Evolutionary conservation across 2,113 vertebrate genomes (phyloP).

Genomic region (Lota lota): DNA sequence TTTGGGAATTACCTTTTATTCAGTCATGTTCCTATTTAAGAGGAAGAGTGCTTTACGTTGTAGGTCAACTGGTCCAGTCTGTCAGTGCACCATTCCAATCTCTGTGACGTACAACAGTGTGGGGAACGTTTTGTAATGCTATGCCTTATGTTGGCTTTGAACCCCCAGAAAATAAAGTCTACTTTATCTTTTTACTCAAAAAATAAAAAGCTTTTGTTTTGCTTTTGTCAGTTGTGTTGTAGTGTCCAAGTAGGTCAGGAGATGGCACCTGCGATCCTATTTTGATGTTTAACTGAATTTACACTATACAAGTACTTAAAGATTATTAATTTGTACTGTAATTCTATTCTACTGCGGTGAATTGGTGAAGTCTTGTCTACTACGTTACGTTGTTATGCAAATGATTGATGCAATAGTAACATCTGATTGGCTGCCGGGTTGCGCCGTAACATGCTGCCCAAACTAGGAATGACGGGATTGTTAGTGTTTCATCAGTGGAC

Average conservation of each 20-base stretch:
- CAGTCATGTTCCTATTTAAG: conserved; percentile 32
- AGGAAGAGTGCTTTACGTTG: conserved; percentile 36
- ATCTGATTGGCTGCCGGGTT: too few species aligned
- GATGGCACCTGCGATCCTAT: conserved; percentile 13
- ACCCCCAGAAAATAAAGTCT: conserved; percentile 91
- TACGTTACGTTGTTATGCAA: too few species aligned
- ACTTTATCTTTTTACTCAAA: conserved; percentile 89
- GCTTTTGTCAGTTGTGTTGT: background rate
- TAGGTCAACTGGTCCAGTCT: conserved; percentile 38
- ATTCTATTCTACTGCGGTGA: too few species aligned
- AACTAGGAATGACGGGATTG: too few species aligned
- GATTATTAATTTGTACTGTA: background rate
- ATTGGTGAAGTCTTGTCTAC: too few species aligned
- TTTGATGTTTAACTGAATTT: too few species aligned
- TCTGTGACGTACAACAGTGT: conserved; percentile 78
- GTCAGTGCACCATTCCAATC: conserved; percentile 88
- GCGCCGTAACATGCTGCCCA: too few species aligned
- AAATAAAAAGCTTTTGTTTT: background rate
- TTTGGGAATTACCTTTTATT: background rate
- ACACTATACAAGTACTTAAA: background rate
- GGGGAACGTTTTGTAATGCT: conserved; percentile 88
- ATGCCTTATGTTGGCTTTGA: conserved; percentile 82
- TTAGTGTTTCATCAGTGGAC: too few species aligned
- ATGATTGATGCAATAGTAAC: too few species aligned
- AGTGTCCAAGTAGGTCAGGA: conserved; percentile 34